Base-by-base conservation (phyloP, 2,888 invertebrate species). In the Orthosia gothica region DNA sequence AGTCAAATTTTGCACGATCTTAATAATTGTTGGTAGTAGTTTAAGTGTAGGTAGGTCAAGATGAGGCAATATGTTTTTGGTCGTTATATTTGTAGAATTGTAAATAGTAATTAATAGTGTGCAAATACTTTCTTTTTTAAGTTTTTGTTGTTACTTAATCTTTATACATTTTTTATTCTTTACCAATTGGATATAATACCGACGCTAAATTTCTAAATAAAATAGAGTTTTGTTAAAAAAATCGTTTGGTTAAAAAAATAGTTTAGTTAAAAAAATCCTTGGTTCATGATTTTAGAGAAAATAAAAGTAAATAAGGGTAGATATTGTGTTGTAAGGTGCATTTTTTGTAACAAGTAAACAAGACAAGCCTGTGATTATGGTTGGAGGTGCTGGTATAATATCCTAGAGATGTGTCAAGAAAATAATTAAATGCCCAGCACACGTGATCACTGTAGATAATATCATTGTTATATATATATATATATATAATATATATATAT, bases 371-470 rank as follows among this genome's bases (percentile, higher is more conserved):
- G 76, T 69, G 1, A 69, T 81, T 9, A 13, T 81, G n/a, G 40
- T 81, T 0, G 81, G 0, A 57, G n/a, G n/a, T 45, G 72, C 20
- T 68, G 81, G 11, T 81, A 45, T 16, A 81, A 81, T 23, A 81
- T 32, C 57, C 1, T 81, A 72, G 76, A 52, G 81, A 3, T 81
- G 81, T 50, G 61, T 71, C 16, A 81, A 81, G 57, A 72, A 58
- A 13, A 40, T 52, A 5, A 12, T 20, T 0, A 81, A 81, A 32
- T 81, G 81, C n/a, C 54, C 65, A 13, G 81, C 81, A 18, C 57
- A 61, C 13, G 57, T 81, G 2, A 23, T 81, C 40, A 81, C 80
- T 54, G 0, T 72, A 13, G 72, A 76, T 59, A 63, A 72, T 12
- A n/a, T 1, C 11, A 57, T 81, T 40, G n/a, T n/a, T n/a, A n/a